Conservation (phyloP, 2,888 invertebrate species). For the Dione juno region DNA sequence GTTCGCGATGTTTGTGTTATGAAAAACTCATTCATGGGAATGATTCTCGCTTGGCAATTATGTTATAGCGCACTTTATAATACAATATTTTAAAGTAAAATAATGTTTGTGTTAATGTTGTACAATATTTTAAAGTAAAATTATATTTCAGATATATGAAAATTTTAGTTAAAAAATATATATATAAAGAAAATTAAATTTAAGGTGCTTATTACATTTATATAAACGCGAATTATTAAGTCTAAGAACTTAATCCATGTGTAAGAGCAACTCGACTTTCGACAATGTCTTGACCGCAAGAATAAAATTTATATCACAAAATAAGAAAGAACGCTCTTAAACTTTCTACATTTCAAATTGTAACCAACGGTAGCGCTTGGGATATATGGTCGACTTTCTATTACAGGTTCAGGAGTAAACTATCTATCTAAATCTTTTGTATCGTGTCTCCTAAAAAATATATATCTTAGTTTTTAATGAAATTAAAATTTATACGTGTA, state of each 20-base stretch:
- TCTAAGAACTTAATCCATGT: too few species aligned
- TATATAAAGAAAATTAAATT: too few species aligned
- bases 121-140: too few species aligned
- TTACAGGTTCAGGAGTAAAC: conserved; percentile 50
- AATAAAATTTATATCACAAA: conserved; percentile 72
- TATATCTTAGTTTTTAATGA: neutral
- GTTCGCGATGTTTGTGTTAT: conserved; percentile 12
- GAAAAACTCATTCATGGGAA: neutral
- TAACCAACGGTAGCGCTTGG: conserved; percentile 58
- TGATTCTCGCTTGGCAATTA: neutral
- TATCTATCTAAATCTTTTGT: conserved; percentile 63
- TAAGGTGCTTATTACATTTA: too few species aligned
- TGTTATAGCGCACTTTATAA: too few species aligned
- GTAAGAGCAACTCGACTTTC: conserved; percentile 32
- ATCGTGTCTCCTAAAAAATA: conserved; percentile 53
- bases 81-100: too few species aligned
- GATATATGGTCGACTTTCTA: conserved; percentile 58
- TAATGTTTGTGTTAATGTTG: too few species aligned
- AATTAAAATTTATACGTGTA: neutral
- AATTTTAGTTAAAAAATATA: too few species aligned
- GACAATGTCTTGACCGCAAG: conserved; percentile 58
- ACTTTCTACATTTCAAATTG: conserved; percentile 66
- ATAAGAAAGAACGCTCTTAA: conserved; percentile 51
- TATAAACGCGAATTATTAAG: too few species aligned
- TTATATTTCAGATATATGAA: too few species aligned